phyloP scores from a whole-genome alignment of 2,113 vertebrate species.

The Elgaria multicarinata region DNA sequence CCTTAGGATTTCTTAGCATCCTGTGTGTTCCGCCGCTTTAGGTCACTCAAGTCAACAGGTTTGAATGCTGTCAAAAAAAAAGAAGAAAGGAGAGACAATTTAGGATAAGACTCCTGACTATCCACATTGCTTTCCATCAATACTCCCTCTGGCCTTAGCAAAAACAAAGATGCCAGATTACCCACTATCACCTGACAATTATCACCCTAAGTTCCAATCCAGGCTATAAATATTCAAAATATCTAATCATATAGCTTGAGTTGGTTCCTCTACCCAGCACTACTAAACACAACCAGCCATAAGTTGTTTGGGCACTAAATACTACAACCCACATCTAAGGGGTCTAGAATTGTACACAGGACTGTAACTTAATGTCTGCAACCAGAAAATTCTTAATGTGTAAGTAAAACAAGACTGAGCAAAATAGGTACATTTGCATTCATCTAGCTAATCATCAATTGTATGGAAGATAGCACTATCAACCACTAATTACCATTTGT shows the following conservation, averaged over 20 bases:
- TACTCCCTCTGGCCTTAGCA: neutral
- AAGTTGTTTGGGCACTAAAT: neutral
- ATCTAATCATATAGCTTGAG: neutral
- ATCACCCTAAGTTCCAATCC: neutral
- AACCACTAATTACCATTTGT: neutral
- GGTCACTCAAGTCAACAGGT: constrained; percentile 91
- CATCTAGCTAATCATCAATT: neutral
- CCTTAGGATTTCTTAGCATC: constrained; percentile 92
- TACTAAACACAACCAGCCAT: neutral
- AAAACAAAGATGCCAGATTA: neutral
- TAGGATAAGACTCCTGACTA: neutral
- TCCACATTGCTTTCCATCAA: neutral
- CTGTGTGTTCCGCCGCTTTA: constrained; percentile 89
- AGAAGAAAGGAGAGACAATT: constrained; percentile 17
- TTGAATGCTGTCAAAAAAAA: constrained; percentile 84
- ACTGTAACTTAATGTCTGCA: neutral
- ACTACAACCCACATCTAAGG: neutral
- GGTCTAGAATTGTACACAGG: neutral
- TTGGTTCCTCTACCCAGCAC: neutral
- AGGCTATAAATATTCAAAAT: neutral
- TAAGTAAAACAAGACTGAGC: neutral
- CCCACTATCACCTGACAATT: neutral
- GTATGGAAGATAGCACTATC: neutral
- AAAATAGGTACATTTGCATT: neutral
- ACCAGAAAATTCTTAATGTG: neutral